These are phyloP conservation scores for Drosophila novamexicana DNA, from an alignment of 1,140 invertebrate species.

Conservation along the genomic window DNA sequence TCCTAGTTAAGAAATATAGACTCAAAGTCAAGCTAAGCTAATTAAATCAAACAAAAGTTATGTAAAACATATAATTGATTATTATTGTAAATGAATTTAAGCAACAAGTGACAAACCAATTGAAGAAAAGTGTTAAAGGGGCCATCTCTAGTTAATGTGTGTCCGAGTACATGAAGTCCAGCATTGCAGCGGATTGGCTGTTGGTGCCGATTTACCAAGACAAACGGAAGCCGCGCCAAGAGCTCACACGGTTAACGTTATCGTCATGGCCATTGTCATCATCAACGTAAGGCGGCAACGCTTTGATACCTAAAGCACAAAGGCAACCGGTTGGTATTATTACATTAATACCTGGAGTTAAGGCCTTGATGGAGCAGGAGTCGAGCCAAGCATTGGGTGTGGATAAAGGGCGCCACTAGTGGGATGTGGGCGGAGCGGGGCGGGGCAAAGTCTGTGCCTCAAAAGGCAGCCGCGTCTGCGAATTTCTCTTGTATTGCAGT, in stretches of 20 bases:
- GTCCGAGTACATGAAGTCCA: too few species aligned
- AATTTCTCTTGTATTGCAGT: slow-evolving; percentile 1
- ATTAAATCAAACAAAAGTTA: too few species aligned
- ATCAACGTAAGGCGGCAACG: slow-evolving; percentile 3
- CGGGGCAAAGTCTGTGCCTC: neutral
- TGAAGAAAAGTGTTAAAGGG: too few species aligned
- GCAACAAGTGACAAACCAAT: too few species aligned
- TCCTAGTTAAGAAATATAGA: too few species aligned
- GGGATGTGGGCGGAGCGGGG: neutral
- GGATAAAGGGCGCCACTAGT: too few species aligned
- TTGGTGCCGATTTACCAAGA: neutral
- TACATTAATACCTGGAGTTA: slow-evolving; percentile 52
- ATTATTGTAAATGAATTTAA: too few species aligned
- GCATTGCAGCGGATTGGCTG: too few species aligned
- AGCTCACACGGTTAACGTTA: neutral
- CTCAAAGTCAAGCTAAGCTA: too few species aligned
- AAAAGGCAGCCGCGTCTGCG: neutral
- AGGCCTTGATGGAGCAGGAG: slow-evolving; percentile 4
- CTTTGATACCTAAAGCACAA: slow-evolving; percentile 32
- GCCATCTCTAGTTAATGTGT: too few species aligned
- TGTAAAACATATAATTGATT: too few species aligned
- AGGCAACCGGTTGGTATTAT: slow-evolving; percentile 56
- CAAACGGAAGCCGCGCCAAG: neutral
- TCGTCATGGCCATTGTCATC: slow-evolving; percentile 15
- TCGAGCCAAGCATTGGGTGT: neutral